phyloP scores from a whole-genome alignment of 1,140 invertebrate genomes.

The Dolichoris vasculosae region DNA sequence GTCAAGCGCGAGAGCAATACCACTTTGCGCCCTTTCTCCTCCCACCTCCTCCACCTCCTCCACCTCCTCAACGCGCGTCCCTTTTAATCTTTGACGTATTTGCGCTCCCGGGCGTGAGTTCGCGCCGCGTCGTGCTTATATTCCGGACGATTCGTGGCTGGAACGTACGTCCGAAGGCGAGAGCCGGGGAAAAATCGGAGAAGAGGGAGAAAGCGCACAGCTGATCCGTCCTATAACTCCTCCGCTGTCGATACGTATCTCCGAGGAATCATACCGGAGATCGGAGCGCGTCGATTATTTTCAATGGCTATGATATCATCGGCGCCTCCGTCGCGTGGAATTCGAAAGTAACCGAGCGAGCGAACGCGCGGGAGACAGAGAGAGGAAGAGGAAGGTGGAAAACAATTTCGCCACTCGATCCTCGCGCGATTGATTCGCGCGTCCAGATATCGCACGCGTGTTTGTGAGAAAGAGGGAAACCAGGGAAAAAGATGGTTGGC shows the following conservation, averaged over 20 bases:
- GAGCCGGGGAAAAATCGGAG: not conserved
- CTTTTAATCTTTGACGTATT: slow-evolving; percentile 29
- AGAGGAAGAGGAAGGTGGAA: slow-evolving; percentile 45
- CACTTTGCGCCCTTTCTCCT: not conserved
- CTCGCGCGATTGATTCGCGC: slow-evolving; percentile 61
- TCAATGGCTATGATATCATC: slow-evolving; percentile 63
- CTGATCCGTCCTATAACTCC: slow-evolving; percentile 59
- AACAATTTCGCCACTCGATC: slow-evolving; percentile 61
- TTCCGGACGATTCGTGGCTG: not conserved
- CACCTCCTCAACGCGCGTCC: not conserved
- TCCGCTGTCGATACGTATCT: slow-evolving; percentile 59
- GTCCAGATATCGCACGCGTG: slow-evolving; percentile 48
- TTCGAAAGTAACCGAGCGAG: slow-evolving; percentile 50
- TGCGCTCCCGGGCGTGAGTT: not conserved
- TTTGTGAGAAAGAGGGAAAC: not conserved
- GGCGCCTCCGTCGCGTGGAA: slow-evolving; percentile 60
- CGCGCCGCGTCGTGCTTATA: not conserved
- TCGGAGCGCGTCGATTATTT: slow-evolving; percentile 62
- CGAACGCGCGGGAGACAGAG: not conserved
- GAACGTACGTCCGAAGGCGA: too few relatives aligned
- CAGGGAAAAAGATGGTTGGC: not conserved
- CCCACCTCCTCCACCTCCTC: not conserved
- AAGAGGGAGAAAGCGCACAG: not conserved
- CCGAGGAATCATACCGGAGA: slow-evolving; percentile 63
- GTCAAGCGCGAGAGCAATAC: not conserved